Evolutionary conservation across 2,113 vertebrate species (phyloP), one percentile per base, ranked within the genome.

Genomic region (Solea solea): DNA sequence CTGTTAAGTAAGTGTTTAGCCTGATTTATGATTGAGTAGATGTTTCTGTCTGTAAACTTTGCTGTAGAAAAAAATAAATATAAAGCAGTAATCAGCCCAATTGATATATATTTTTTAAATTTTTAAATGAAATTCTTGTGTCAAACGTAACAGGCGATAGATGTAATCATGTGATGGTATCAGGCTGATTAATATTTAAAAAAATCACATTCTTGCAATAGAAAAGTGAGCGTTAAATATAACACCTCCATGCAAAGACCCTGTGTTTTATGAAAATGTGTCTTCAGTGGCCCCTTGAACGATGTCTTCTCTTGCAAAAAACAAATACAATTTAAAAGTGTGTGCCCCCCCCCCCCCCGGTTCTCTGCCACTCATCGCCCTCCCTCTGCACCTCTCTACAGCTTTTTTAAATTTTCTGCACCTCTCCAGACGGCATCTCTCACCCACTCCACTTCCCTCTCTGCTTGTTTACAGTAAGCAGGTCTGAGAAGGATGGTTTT

Each of bases 401-500:
- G 54, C 69, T 75, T 84, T 78, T 34, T 61, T 76, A 72, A 62
- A 61, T 77, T 82, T 87, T 82, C 88, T 83, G 75, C 90, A 82
- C 76, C 85, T 88, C 89, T 91, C 69, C 78, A 70, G 78, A 83
- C 64, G 61, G 81, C 84, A 85, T 88, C 82, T 87, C 84, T 89
- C 69, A 83, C 76, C 83, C 72, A 28, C 72, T 87, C 81, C 80
- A 80, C 74, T 82, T 86, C 84, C 70, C 86, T 90, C 82, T 59
- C 79, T 70, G 73, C 84, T 86, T 92, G 90, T 92, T 92, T 92
- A 91, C 90, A 92, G 91, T 91, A 92, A 92, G 89, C 89, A 89
- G 83, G 78, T 87, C 82, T n/a, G 55, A 80, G 86, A 65, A 62
- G 80, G 83, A 86, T 84, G 78, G 76, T 90, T 91, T 89, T 90